Evolutionary conservation across 2,797 vertebrate genomes (phyloP).

Genomic region (Dryobates pubescens): DNA sequence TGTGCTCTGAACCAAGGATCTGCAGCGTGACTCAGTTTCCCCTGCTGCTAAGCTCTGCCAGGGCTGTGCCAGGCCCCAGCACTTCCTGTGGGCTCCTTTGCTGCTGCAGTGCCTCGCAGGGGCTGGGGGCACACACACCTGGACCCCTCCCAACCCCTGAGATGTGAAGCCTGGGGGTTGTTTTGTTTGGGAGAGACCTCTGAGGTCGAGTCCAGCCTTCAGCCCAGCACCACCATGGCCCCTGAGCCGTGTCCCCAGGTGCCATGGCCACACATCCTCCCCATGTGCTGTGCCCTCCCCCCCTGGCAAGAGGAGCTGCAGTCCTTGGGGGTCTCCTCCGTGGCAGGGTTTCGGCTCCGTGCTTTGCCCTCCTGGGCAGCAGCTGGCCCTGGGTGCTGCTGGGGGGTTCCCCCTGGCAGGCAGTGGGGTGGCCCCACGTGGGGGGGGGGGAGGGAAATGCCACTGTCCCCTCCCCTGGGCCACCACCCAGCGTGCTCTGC

Average conservation of each 20-base stretch:
- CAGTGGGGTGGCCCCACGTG: not conserved
- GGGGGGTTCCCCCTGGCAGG: not conserved
- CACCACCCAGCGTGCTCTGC: not conserved
- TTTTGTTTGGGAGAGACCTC: too few relatives aligned
- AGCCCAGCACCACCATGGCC: too few relatives aligned
- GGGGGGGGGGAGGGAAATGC: not conserved
- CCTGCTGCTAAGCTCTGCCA: rapidly evolving
- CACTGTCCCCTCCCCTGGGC: not conserved
- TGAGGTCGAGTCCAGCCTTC: too few relatives aligned
- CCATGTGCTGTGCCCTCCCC: too few relatives aligned
- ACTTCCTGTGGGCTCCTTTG: not conserved
- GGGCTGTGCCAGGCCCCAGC: not conserved
- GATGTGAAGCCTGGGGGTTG: not conserved
- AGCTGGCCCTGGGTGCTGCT: not conserved
- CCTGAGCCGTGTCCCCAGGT: too few relatives aligned
- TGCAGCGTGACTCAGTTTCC: not conserved
- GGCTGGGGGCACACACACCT: rapidly evolving
- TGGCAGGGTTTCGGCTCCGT: rapidly evolving
- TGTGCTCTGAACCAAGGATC: not conserved
- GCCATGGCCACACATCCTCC: too few relatives aligned
- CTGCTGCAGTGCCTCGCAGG: not conserved
- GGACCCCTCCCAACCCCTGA: rapidly evolving
- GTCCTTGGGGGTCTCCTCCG: rapidly evolving
- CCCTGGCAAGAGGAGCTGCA: rapidly evolving
- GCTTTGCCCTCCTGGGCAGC: not conserved